Conservation (phyloP, 2,113 vertebrate genomes). For the Rhineura floridana region DNA sequence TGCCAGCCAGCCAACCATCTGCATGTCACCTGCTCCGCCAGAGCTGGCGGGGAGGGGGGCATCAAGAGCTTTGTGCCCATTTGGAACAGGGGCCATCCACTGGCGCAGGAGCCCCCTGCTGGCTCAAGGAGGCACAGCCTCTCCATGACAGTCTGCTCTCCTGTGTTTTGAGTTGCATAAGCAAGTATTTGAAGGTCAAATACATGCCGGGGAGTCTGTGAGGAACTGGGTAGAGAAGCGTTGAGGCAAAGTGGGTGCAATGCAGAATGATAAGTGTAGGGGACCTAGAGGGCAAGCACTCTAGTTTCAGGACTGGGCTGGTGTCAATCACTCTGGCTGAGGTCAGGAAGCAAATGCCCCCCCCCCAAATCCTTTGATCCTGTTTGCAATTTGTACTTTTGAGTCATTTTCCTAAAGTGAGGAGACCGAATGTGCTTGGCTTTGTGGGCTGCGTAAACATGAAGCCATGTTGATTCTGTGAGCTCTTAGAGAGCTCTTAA, state of each 20-base stretch:
- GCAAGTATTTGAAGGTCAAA: slow-evolving; percentile 18
- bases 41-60: background rate
- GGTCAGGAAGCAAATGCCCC: background rate
- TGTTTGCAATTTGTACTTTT: background rate
- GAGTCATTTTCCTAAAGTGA: background rate
- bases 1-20: background rate
- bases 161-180: slow-evolving; percentile 8
- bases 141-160: no score
- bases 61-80: background rate
- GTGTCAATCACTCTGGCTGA: background rate
- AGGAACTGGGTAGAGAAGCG: background rate
- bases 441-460: background rate
- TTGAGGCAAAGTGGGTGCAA: background rate
- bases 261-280: background rate
- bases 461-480: background rate
- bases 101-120: background rate
- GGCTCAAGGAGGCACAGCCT: background rate
- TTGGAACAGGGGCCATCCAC: no score
- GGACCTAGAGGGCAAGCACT: background rate
- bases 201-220: background rate
- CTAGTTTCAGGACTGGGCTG: background rate
- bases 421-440: background rate
- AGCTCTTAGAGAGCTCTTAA: background rate
- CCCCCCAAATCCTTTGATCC: background rate
- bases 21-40: background rate